Evolutionary conservation across 2,113 vertebrate genomes (phyloP).

Genomic region (Malurus elegans): DNA sequence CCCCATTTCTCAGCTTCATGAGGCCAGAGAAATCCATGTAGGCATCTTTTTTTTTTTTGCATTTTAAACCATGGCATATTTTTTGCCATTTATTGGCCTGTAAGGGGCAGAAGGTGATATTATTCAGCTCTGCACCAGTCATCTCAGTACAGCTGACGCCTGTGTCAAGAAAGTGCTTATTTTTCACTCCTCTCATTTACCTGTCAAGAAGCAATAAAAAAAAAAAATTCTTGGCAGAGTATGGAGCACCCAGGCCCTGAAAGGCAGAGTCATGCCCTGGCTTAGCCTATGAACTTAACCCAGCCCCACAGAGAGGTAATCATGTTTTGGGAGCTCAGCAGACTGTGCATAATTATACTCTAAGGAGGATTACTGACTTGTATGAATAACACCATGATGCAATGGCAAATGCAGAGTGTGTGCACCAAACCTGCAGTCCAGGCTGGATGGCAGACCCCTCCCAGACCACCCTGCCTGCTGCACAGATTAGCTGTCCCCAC

Average conservation of each 20-base stretch:
- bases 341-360: constrained; percentile 36
- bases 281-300: background rate
- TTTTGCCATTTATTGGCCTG: background rate
- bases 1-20: background rate
- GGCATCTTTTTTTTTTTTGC: background rate
- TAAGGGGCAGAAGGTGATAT: background rate
- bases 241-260: background rate
- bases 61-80: background rate
- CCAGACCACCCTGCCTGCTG: background rate
- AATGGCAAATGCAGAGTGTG: background rate
- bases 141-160: background rate
- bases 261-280: background rate
- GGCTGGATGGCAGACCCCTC: background rate
- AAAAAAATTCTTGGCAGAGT: background rate
- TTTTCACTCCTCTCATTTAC: background rate
- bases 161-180: background rate
- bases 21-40: background rate
- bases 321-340: constrained; percentile 24
- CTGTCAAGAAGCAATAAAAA: background rate
- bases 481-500: background rate
- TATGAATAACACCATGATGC: constrained; percentile 25
- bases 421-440: background rate
- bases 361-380: constrained; percentile 9
- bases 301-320: background rate
- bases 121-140: background rate